A percentile compares a stretch with the other conserved stretches of the same genome.
phyloP scores from a whole-genome alignment of 2,797 vertebrate genomes.

The Danio jaintianensis region DNA sequence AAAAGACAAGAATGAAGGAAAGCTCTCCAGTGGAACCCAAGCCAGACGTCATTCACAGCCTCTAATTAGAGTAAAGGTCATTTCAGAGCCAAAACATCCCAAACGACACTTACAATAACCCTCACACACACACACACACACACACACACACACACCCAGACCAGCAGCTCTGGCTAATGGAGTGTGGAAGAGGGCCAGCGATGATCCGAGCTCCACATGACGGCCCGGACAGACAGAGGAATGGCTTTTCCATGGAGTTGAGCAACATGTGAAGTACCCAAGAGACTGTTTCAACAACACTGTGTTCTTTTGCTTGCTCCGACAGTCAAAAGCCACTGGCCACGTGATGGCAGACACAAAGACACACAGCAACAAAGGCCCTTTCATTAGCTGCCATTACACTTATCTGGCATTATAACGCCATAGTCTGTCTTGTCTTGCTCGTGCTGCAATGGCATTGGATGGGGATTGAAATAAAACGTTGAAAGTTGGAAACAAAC shows the following conservation, averaged over 20 bases:
- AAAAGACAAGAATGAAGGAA: conserved; percentile 62
- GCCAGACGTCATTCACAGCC: conserved; percentile 47
- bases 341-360: conserved; percentile 20
- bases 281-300: conserved; percentile 19
- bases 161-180: conserved; percentile 18
- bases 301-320: conserved; percentile 2
- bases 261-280: conserved; percentile 38
- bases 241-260: conserved; percentile 34
- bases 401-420: background rate
- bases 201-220: conserved; percentile 4
- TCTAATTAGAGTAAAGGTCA: conserved; percentile 74
- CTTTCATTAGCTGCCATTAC: conserved; percentile 1
- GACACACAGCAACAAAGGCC: background rate
- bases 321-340: background rate
- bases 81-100: conserved; percentile 42
- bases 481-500: background rate
- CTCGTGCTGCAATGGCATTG: background rate
- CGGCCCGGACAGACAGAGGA: conserved; percentile 7
- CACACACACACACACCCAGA: conserved; percentile 6
- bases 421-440: background rate
- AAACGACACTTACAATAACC: conserved; percentile 58
- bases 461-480: background rate
- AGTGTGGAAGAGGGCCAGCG: background rate
- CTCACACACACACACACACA: conserved; percentile 24
- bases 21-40: conserved; percentile 50